Base-by-base conservation (phyloP, 2,797 vertebrate genomes). In the Phoxinus dragarum region DNA sequence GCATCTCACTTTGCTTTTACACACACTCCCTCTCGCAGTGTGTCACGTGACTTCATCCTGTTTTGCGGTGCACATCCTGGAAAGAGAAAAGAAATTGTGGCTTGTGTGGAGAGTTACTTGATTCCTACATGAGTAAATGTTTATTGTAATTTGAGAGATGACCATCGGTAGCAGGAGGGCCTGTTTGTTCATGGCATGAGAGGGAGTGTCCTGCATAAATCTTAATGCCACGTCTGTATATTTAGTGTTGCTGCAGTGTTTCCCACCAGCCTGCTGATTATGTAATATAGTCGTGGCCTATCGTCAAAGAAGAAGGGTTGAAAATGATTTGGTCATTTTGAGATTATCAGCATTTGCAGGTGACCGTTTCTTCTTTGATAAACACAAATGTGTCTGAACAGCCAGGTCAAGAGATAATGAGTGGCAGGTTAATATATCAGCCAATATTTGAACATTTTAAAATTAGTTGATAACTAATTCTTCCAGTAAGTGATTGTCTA, bases 1-100 rank as follows among this genome's bases (percentile, higher is more conserved):
- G 94, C 95, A 95, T 95, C 54, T 87, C 77, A 67, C 89, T 87
- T 88, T 16, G 4, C 38, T 73, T 87, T 81, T 81, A 36, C 89
- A 78, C n/a, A 87, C 89, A 91, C 90, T 85, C 88, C 87, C 86
- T 52, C 27, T 59, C 87, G 23, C 86, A 84, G 80, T 89, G 84
- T 86, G 91, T 93, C 94, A 94, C 90, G 89, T 93, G 93, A 94
- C 89, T 86, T 86, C 77, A 91, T 94, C 94, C 94, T 93, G 93
- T 87, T 91, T 27, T 21, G 91, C 83, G 84, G 6, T 80, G 5
- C 5, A 85, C 88, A 95, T 95, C 94, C 95, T 94, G 93, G 88
- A 93, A 56, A 59, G 31, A n/a, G 23, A 66, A 19, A 52, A 59
- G 3, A 74, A 27, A 59, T 44, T 73, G 84, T 82, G 56, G 2